Conservation (phyloP, 30 jellyfish, hydroid and myxozoan genomes). For the Aurelia coerulea region DNA sequence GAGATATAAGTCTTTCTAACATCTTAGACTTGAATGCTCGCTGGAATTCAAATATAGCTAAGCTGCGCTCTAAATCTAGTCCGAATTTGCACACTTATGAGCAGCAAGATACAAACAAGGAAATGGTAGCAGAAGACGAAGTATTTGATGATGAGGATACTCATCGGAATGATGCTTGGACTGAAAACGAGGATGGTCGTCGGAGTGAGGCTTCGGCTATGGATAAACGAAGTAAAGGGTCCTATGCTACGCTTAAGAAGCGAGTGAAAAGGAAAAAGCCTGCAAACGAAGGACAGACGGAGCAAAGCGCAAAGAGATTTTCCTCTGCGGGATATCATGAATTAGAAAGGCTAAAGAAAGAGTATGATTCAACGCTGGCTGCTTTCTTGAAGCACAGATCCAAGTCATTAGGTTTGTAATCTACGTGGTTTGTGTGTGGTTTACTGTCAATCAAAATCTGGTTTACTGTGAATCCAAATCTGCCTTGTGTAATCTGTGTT, state of each 20-base stretch:
- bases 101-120: too few relatives aligned
- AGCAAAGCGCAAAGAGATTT: slow-evolving; percentile 10
- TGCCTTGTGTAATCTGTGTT: background rate
- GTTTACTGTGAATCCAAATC: background rate
- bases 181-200: too few relatives aligned
- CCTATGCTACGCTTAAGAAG: slow-evolving; percentile 15
- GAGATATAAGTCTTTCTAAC: background rate
- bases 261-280: slow-evolving; percentile 26
- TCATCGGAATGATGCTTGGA: too few relatives aligned
- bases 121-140: too few relatives aligned
- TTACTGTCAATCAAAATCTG: background rate
- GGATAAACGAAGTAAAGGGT: slow-evolving; percentile 1
- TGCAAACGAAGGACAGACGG: slow-evolving; percentile 8
- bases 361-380: slow-evolving; percentile 53
- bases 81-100: too few relatives aligned
- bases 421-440: background rate
- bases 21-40: too few relatives aligned
- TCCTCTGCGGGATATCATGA: slow-evolving; percentile 7
- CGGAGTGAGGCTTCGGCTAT: background rate
- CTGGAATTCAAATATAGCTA: too few relatives aligned
- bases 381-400: slow-evolving; percentile 47
- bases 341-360: slow-evolving; percentile 49
- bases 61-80: too few relatives aligned
- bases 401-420: slow-evolving; percentile 53
- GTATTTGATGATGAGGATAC: too few relatives aligned